These are phyloP conservation scores for Mythimna vitellina DNA, from an alignment of 2,888 invertebrate species.

Conservation along the genomic window DNA sequence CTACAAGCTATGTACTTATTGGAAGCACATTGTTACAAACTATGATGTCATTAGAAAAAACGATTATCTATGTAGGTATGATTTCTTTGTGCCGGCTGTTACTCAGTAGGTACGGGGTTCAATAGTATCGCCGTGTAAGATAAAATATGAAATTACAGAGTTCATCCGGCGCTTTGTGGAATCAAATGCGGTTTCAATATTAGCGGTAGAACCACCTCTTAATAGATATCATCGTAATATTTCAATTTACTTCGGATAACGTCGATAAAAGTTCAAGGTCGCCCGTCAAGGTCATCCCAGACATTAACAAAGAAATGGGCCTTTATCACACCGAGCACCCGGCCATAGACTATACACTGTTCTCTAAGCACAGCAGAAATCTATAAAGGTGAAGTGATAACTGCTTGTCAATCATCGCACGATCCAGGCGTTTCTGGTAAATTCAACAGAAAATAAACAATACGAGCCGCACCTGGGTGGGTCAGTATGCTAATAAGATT, in stretches of 20 bases:
- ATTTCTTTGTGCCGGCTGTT: conserved; percentile 13
- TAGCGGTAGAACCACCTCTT: conserved; percentile 27
- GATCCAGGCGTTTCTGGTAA: conserved; percentile 57
- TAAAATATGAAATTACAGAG: background rate
- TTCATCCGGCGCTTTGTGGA: background rate
- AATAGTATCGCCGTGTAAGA: background rate
- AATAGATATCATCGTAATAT: conserved; percentile 50
- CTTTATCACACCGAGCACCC: conserved; percentile 27
- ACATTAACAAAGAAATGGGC: conserved; percentile 63
- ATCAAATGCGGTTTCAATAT: conserved; percentile 10
- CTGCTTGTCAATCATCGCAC: conserved; percentile 15
- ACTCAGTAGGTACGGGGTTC: background rate
- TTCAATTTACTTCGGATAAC: conserved; percentile 61
- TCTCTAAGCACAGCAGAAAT: conserved; percentile 2
- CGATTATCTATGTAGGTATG: background rate
- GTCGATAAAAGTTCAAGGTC: conserved; percentile 80
- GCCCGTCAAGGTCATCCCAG: conserved; percentile 77
- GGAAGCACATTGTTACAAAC: conserved; percentile 7
- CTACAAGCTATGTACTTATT: conserved; percentile 10
- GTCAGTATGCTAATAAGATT: conserved; percentile 82
- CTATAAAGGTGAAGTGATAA: conserved; percentile 15
- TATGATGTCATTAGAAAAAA: conserved; percentile 39
- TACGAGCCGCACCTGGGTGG: conserved; percentile 60
- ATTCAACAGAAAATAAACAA: conserved; percentile 67
- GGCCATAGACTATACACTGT: conserved; percentile 5